Evolutionary conservation across 2,797 vertebrate genomes (phyloP).

Genomic region (Luscinia luscinia): DNA sequence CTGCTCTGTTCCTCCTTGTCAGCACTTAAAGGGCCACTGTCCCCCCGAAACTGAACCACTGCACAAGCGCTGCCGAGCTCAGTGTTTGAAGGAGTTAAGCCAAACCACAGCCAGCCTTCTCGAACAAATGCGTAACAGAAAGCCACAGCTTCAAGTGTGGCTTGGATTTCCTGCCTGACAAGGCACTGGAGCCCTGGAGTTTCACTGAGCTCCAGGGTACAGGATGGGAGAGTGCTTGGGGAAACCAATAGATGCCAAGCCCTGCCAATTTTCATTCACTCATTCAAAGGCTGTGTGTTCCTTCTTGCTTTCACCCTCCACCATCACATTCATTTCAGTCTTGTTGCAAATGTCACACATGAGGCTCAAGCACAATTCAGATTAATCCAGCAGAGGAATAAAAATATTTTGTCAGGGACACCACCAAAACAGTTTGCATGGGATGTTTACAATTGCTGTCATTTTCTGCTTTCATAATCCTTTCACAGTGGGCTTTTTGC

Average conservation of each 20-base stretch:
- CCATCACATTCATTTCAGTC: neutral
- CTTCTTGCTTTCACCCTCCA: neutral
- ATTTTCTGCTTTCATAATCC: neutral
- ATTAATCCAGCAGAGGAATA: neutral
- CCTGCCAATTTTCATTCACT: neutral
- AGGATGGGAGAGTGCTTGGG: neutral
- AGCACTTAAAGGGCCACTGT: constrained; percentile 38
- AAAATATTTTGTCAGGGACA: neutral
- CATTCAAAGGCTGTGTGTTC: neutral
- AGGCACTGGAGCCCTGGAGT: neutral
- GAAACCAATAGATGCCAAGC: neutral
- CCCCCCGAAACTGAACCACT: neutral
- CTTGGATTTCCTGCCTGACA: neutral
- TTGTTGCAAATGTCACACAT: neutral
- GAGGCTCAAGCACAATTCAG: neutral
- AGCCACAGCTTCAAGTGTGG: neutral
- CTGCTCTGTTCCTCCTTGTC: constrained; percentile 19
- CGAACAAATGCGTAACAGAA: neutral
- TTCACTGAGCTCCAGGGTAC: neutral
- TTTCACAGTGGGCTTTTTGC: neutral
- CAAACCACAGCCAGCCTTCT: neutral
- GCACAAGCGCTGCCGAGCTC: neutral
- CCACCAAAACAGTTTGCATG: neutral
- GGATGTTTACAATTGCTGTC: neutral
- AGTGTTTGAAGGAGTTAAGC: neutral